phyloP scores from a whole-genome alignment of 2,888 invertebrate species.

The Petrolisthes cinctipes region DNA sequence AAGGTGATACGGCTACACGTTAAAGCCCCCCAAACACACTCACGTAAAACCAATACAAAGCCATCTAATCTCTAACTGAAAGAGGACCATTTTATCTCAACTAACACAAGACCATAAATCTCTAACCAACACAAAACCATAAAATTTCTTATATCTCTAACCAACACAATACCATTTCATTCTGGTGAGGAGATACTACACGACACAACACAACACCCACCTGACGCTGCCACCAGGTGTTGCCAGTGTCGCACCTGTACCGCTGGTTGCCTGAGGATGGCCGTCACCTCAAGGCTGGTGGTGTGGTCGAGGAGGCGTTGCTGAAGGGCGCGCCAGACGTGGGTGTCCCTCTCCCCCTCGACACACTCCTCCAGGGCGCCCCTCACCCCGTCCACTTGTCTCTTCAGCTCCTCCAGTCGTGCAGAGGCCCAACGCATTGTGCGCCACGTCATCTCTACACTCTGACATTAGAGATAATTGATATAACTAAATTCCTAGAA shows the following conservation, averaged over 20 bases:
- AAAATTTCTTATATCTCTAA: background rate
- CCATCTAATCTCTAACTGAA: too few species aligned
- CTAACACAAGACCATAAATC: background rate
- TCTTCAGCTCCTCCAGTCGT: constrained; percentile 47
- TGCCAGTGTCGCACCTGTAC: constrained; percentile 56
- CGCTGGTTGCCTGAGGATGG: constrained; percentile 45
- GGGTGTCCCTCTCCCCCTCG: constrained; percentile 22
- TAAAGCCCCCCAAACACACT: too few species aligned
- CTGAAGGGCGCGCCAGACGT: constrained; percentile 30
- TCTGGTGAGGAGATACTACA: background rate
- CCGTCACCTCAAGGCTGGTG: constrained; percentile 53
- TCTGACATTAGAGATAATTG: constrained; percentile 14
- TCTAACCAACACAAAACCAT: background rate
- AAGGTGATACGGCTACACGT: background rate
- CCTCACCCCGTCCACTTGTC: constrained; percentile 38
- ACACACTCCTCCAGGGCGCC: constrained; percentile 19
- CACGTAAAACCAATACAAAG: too few species aligned
- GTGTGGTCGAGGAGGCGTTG: constrained; percentile 43
- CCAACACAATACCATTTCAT: background rate
- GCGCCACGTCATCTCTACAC: constrained; percentile 52
- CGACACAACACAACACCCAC: constrained; percentile 26
- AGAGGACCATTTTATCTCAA: too few species aligned
- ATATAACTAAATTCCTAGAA: too few species aligned
- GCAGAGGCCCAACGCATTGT: constrained; percentile 57
- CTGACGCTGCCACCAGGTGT: constrained; percentile 41